Base-by-base conservation (phyloP, 2,113 vertebrate species). In the Jacana jacana region DNA sequence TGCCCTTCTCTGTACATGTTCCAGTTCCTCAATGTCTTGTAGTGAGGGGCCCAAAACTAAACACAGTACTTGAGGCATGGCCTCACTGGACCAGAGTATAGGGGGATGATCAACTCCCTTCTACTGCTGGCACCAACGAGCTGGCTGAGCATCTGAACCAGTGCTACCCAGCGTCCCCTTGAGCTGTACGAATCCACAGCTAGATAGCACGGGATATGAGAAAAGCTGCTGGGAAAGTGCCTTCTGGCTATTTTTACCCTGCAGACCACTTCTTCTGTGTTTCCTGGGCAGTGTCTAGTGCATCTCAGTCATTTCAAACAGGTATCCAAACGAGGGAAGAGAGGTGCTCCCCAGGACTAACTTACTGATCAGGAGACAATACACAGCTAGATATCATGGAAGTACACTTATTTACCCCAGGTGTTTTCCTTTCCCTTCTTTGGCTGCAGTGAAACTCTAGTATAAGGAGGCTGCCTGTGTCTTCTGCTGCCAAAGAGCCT, bases 261-360 rank as follows among this genome's bases (percentile, higher is more conserved):
- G 30, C 35, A 77, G 69, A 65, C 7, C 23, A 25, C 7, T 60
- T 58, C 4, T n/a, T 58, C 4, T n/a, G 37, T 58, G 52, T 72
- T 81, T 70, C 58, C 39, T 0, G 3, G 77, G 17, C 57, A 76
- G 17, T 0, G 0, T 8, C 37, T 58, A 60, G 22, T 10, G 7
- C n/a, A 28, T n/a, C 51, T 55, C 44, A 13, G 7, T 20, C 4
- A 4, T 48, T 57, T 18, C 37, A 52, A 81, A 35, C 33, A 35
- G 9, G 22, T 28, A 25, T 22, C 54, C 35, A 25, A 27, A 42
- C 0, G 9, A 16, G 18, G 18, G 25, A 65, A 60, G 60, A 48
- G 77, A 35, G 71, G 28, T 55, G 18, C 9, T 64, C 17, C 13
- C 17, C 35, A 48, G 57, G 64, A 24, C 23, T 20, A 8, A 13